phyloP scores from a whole-genome alignment of 2,797 vertebrate species.

The Phylloscopus collybita region DNA sequence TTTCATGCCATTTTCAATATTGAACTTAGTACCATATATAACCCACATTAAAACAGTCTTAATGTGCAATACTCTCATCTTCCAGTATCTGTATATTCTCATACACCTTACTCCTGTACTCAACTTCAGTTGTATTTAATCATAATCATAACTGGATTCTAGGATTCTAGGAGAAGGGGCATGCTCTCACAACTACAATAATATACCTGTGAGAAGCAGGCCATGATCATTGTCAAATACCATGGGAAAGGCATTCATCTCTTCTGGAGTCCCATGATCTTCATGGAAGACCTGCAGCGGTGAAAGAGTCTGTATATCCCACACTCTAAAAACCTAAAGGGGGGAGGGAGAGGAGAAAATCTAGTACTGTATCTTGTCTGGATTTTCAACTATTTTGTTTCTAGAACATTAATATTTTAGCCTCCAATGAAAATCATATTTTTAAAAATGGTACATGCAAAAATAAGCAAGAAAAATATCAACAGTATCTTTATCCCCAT shows the following conservation, averaged over 20 bases:
- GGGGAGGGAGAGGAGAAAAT: not conserved
- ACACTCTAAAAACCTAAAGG: constrained; percentile 76
- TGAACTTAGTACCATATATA: not conserved
- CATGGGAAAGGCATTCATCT: constrained; percentile 71
- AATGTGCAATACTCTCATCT: not conserved
- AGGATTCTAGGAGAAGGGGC: not conserved
- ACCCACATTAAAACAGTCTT: not conserved
- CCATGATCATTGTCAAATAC: constrained; percentile 68
- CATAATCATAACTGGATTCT: not conserved
- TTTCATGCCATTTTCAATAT: not conserved
- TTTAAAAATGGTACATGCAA: not conserved
- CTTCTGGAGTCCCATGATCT: constrained; percentile 60
- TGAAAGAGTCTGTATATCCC: constrained; percentile 79
- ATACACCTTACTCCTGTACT: not conserved
- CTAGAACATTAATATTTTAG: not conserved
- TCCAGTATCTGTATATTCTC: not conserved
- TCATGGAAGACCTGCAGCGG: constrained; percentile 75
- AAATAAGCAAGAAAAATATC: not conserved
- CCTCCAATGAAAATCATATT: not conserved
- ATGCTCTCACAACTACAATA: not conserved
- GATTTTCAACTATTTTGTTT: constrained; percentile 9
- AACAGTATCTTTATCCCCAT: not conserved
- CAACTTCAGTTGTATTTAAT: not conserved
- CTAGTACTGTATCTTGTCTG: not conserved
- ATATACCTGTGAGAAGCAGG: constrained; percentile 70